Evolutionary conservation across 2,797 vertebrate genomes (phyloP).

Genomic region (Ispidina lecontei): DNA sequence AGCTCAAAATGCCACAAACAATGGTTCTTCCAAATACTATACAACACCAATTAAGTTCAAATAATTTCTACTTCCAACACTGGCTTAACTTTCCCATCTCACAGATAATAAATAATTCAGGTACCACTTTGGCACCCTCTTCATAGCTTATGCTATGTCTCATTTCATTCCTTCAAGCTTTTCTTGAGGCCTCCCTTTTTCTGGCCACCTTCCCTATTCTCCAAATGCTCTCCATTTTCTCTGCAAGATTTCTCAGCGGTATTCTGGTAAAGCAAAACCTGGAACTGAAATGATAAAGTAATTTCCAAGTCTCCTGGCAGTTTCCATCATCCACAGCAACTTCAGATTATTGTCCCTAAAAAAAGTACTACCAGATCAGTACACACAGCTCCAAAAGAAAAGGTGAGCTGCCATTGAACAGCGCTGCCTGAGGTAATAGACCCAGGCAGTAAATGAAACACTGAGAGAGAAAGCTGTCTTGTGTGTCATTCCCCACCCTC

Average conservation of each 20-base stretch:
- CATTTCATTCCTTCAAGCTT: background rate
- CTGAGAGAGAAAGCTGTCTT: background rate
- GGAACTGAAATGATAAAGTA: background rate
- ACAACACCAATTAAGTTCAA: background rate
- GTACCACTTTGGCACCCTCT: background rate
- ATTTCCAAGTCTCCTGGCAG: background rate
- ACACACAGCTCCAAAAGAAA: background rate
- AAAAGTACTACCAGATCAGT: background rate
- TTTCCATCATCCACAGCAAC: background rate
- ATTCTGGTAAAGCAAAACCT: background rate
- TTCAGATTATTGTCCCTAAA: background rate
- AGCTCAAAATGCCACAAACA: background rate
- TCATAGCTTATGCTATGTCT: background rate
- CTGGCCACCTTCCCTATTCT: background rate
- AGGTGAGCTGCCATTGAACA: background rate
- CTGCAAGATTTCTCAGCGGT: background rate
- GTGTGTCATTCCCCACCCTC: background rate
- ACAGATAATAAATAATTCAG: conserved; percentile 23
- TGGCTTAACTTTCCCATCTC: background rate
- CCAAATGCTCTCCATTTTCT: background rate
- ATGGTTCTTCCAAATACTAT: background rate
- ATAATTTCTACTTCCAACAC: background rate
- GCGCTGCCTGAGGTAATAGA: background rate
- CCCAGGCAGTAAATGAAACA: background rate
- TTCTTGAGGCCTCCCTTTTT: background rate